Evolutionary conservation across 2,888 invertebrate species (phyloP).

Genomic region (Anthrax anthrax): DNA sequence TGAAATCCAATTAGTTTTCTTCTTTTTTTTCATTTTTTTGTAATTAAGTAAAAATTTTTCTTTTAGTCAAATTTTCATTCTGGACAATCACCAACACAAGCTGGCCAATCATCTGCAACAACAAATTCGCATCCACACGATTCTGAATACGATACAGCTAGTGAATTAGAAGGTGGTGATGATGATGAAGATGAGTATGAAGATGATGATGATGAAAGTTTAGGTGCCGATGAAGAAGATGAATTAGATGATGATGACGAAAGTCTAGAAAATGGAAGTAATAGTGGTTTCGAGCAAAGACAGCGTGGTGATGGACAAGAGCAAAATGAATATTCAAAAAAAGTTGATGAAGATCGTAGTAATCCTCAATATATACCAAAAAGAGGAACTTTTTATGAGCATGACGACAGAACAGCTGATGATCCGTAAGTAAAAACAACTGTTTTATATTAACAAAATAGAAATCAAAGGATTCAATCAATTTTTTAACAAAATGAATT

Average conservation of each 20-base stretch:
- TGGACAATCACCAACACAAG: conserved; percentile 14
- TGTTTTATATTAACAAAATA: conserved; percentile 7
- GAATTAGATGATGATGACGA: conserved; percentile 8
- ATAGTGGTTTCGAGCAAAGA: conserved; percentile 33
- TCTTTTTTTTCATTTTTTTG: not conserved
- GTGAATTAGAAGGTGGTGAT: conserved; percentile 27
- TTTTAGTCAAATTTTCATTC: not conserved
- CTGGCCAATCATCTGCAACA: conserved; percentile 26
- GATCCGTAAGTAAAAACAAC: conserved; percentile 39
- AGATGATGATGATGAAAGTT: conserved; percentile 16
- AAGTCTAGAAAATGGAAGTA: conserved; percentile 15
- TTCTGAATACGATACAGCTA: conserved; percentile 35
- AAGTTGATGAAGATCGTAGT: conserved; percentile 84
- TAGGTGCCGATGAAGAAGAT: conserved; percentile 18
- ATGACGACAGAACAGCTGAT: conserved; percentile 76
- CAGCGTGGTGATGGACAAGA: conserved; percentile 59
- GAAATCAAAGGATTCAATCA: too few relatives aligned
- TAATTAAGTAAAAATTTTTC: too few relatives aligned
- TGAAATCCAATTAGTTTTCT: not conserved
- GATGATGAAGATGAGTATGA: conserved; percentile 29
- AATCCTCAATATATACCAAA: conserved; percentile 97
- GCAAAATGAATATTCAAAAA: conserved; percentile 44
- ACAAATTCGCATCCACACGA: conserved; percentile 32
- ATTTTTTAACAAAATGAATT: not conserved
- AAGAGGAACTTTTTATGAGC: conserved; percentile 90